A percentile compares a stretch with the other conserved stretches of the same genome.
Conservation (phyloP, 2,797 vertebrate species). For the Leptodactylus fallax region DNA sequence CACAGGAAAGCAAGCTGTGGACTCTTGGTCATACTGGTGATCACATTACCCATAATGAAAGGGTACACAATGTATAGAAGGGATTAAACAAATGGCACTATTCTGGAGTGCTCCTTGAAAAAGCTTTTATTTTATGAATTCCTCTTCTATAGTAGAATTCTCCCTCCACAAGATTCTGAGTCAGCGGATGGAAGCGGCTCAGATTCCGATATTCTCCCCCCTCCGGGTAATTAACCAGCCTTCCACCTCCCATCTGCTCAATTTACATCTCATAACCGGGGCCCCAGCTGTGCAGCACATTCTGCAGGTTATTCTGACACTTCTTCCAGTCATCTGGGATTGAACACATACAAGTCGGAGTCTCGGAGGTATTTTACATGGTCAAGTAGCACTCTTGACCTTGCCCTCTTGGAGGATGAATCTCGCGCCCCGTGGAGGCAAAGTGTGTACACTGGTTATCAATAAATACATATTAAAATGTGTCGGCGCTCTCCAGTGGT, state of each 20-base stretch:
- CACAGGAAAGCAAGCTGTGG: too few species aligned
- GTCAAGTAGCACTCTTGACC: conserved; percentile 37
- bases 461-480: neutral
- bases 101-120: too few species aligned
- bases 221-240: conserved; percentile 54
- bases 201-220: conserved; percentile 4
- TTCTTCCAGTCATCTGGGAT: conserved; percentile 2
- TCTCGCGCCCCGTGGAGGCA: neutral
- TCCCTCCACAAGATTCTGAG: neutral
- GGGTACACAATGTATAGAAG: too few species aligned
- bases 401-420: neutral
- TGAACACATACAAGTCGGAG: neutral
- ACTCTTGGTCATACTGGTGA: too few species aligned
- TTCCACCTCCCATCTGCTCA: conserved; percentile 51
- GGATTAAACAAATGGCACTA: too few species aligned
- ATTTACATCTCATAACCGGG: conserved; percentile 46
- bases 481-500: neutral
- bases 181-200: conserved; percentile 1
- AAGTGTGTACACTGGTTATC: neutral
- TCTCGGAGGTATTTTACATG: conserved; percentile 26
- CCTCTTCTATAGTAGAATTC: neutral
- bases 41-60: too few species aligned
- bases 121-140: neutral
- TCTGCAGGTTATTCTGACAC: conserved; percentile 17
- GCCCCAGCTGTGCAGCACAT: conserved; percentile 44